Percentiles rank a stretch among this genome's conserved stretches.
Conservation (phyloP, 1,140 invertebrate genomes). For the Sarcophaga bullata region DNA sequence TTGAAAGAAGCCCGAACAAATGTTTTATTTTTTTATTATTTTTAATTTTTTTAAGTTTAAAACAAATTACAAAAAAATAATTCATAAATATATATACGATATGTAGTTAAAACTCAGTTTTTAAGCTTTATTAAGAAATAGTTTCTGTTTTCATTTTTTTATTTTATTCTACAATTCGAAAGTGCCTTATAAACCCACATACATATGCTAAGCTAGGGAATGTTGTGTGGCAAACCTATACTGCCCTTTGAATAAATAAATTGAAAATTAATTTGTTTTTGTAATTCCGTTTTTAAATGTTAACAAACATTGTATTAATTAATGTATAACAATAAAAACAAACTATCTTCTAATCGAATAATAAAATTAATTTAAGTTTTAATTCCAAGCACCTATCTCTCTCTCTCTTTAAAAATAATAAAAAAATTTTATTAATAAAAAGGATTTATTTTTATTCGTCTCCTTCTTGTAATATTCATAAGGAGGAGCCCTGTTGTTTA, state of each 20-base stretch:
- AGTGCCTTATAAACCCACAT: slow-evolving; percentile 20
- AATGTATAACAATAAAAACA: neutral
- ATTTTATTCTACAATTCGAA: neutral
- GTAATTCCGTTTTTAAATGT: neutral
- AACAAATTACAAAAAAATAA: neutral
- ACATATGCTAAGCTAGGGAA: neutral
- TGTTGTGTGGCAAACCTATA: neutral
- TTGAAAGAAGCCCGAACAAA: slow-evolving; percentile 62
- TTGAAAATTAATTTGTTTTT: too few relatives aligned
- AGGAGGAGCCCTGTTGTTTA: neutral
- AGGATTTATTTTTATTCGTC: too few relatives aligned
- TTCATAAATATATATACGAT: neutral
- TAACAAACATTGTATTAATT: neutral
- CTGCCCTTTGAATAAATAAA: neutral
- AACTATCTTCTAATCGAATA: slow-evolving; percentile 15
- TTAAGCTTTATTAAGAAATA: slow-evolving; percentile 41
- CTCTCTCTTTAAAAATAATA: too few relatives aligned
- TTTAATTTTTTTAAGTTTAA: neutral
- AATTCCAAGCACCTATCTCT: neutral
- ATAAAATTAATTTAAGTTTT: slow-evolving; percentile 12
- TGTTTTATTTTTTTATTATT: slow-evolving; percentile 60
- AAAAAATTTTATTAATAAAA: too few relatives aligned
- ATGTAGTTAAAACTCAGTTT: slow-evolving; percentile 31
- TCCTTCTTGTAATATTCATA: too few relatives aligned
- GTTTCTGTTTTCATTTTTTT: neutral